These are phyloP conservation scores for Tillus elongatus DNA, from an alignment of 2,888 invertebrate genomes.

Conservation along the genomic window DNA sequence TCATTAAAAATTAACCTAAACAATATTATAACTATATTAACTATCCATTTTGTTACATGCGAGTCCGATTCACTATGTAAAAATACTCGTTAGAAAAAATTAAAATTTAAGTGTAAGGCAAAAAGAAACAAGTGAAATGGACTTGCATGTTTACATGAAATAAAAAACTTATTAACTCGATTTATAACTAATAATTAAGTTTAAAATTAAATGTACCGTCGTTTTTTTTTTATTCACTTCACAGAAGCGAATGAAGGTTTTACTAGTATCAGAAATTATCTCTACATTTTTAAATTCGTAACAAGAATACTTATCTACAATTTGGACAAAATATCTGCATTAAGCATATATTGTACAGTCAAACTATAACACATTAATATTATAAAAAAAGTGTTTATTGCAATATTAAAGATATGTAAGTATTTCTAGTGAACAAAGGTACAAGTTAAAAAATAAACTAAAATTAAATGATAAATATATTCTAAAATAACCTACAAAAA, in stretches of 20 bases:
- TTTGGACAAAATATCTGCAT: slow-evolving; percentile 15
- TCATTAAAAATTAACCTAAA: too few species aligned
- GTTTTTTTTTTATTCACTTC: slow-evolving; percentile 26
- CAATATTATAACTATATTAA: too few species aligned
- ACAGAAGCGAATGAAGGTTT: slow-evolving; percentile 29
- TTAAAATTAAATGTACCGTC: slow-evolving; percentile 10
- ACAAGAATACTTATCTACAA: slow-evolving; percentile 37
- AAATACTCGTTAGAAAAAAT: neutral
- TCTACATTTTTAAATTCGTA: slow-evolving; percentile 36
- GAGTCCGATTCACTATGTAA: neutral
- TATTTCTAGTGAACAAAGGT: too few species aligned
- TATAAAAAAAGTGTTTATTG: too few species aligned
- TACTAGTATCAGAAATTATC: slow-evolving; percentile 21
- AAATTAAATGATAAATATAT: slow-evolving; percentile 6
- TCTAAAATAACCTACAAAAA: too few species aligned
- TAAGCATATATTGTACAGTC: slow-evolving; percentile 16
- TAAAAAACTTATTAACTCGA: slow-evolving; percentile 17
- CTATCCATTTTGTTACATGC: too few species aligned
- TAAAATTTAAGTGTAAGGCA: neutral
- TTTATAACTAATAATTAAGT: slow-evolving; percentile 16
- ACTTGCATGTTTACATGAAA: slow-evolving; percentile 11
- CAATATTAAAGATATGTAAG: slow-evolving; percentile 34
- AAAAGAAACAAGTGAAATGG: neutral
- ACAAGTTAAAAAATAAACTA: neutral
- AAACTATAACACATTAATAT: too few species aligned